These are phyloP conservation scores for Arenaria interpres DNA, from an alignment of 2,113 vertebrate species.

Conservation along the genomic window DNA sequence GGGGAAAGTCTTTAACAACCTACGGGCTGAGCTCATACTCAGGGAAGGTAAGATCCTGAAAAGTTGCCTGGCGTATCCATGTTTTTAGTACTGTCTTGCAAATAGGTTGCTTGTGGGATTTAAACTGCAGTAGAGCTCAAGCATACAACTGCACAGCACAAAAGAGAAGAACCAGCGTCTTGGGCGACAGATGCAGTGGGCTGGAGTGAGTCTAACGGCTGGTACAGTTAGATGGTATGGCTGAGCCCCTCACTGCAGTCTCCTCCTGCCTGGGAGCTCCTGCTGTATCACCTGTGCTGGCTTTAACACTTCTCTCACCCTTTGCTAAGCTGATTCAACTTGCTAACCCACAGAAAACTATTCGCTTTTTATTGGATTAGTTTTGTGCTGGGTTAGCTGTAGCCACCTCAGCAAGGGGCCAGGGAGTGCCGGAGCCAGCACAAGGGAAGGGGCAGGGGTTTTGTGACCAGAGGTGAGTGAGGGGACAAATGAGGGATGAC, in stretches of 20 bases:
- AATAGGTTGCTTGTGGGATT: not conserved
- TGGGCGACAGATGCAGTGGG: not conserved
- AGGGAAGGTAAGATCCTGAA: conserved; percentile 84
- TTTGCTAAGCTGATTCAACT: not conserved
- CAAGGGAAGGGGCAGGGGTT: not conserved
- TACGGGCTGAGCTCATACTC: conserved; percentile 92
- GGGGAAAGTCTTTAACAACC: conserved; percentile 93
- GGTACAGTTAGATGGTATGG: not conserved
- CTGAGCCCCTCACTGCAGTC: not conserved
- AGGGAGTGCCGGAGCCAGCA: not conserved
- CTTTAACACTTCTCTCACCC: not conserved
- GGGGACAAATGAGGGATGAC: not conserved
- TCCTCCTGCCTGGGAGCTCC: not conserved
- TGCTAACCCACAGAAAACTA: not conserved
- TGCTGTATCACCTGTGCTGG: not conserved
- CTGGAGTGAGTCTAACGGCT: not conserved
- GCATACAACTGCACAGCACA: fast-evolving
- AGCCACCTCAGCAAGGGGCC: not conserved
- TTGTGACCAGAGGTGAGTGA: not conserved
- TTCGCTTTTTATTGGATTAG: not conserved
- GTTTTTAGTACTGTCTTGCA: not conserved
- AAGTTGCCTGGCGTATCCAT: not conserved
- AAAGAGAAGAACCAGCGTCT: not conserved
- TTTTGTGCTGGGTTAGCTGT: not conserved
- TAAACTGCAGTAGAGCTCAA: not conserved